Percentiles rank a stretch among this genome's conserved stretches.
These are phyloP conservation scores for Ctenopoma kingsleyae DNA, from an alignment of 2,797 vertebrate genomes.

Conservation along the genomic window DNA sequence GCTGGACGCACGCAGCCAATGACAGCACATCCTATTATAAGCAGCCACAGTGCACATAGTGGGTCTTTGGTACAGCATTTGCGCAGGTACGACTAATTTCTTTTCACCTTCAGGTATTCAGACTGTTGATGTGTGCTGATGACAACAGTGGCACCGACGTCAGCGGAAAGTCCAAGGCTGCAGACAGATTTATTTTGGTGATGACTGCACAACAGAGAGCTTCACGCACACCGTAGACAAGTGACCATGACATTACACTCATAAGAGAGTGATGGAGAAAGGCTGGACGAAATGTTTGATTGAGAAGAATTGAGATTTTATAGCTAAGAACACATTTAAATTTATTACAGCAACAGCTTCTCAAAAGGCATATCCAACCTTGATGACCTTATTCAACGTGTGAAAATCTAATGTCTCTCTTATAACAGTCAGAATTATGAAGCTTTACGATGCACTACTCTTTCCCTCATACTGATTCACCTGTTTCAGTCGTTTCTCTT, in stretches of 20 bases:
- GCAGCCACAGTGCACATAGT: constrained; percentile 13
- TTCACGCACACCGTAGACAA: constrained; percentile 6
- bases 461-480: neutral
- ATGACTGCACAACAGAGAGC: constrained; percentile 24
- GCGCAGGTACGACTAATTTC: constrained; percentile 52
- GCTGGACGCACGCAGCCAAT: constrained; percentile 45
- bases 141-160: constrained; percentile 36
- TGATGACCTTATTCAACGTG: neutral
- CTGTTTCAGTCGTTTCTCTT: neutral
- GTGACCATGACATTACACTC: neutral
- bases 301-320: neutral
- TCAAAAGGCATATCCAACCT: neutral
- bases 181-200: constrained; percentile 35
- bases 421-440: neutral
- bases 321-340: neutral
- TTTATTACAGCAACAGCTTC: neutral
- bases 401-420: neutral
- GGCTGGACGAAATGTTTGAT: neutral
- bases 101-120: constrained; percentile 51
- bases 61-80: constrained; percentile 42
- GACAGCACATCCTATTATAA: constrained; percentile 29
- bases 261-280: constrained; percentile 1
- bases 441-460: neutral
- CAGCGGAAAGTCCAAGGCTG: constrained; percentile 53
- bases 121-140: constrained; percentile 18